Conservation (phyloP, 2,113 vertebrate genomes). For the Meleagris gallopavo region DNA sequence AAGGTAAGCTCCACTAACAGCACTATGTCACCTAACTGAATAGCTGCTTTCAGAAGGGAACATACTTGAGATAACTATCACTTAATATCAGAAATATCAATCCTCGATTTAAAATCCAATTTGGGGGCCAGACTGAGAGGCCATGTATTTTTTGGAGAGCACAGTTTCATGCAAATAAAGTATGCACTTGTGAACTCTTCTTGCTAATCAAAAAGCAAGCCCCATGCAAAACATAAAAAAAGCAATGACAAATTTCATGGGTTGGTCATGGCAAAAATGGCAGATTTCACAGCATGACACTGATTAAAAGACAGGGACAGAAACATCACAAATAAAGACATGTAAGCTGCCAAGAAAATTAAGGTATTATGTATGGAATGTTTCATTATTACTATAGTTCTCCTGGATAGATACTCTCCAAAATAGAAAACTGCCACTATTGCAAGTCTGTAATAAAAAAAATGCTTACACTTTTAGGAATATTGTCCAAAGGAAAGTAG, state of each 20-base stretch:
- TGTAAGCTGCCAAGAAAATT: conserved; percentile 59
- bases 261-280: conserved; percentile 71
- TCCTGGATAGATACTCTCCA: neutral
- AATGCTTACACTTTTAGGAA: neutral
- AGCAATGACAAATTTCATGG: conserved; percentile 75
- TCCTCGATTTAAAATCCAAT: neutral
- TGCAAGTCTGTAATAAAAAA: neutral
- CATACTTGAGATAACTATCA: neutral
- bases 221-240: conserved; percentile 67
- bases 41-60: neutral
- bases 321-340: conserved; percentile 70
- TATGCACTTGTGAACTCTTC: neutral
- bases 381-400: neutral
- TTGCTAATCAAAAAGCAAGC: conserved; percentile 36
- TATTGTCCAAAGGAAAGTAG: neutral
- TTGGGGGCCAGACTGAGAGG: neutral
- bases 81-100: neutral
- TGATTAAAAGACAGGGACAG: conserved; percentile 62
- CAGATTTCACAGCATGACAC: conserved; percentile 76
- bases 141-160: neutral
- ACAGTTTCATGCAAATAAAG: neutral
- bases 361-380: conserved; percentile 6
- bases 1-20: neutral
- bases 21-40: neutral
- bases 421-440: conserved; percentile 13